Evolutionary conservation across 2,888 invertebrate genomes (phyloP).

Genomic region (Phalera bucephala): DNA sequence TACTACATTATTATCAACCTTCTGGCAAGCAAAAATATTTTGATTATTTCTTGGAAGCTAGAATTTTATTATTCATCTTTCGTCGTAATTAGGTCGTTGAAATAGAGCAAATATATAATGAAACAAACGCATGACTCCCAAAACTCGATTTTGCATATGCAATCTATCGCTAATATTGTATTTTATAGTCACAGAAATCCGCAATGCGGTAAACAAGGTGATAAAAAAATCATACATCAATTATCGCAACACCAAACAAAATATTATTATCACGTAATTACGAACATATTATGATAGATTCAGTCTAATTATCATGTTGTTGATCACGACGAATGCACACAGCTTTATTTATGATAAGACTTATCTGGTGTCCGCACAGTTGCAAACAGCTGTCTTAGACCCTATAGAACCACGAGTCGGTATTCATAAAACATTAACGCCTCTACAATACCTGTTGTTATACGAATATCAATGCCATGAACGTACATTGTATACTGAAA

Average conservation of each 20-base stretch:
- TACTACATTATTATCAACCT: too few species aligned
- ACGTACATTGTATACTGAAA: conserved; percentile 8
- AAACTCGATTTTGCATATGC: too few species aligned
- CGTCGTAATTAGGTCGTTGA: background rate
- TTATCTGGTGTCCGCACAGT: conserved; percentile 44
- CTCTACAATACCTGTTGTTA: conserved; percentile 30
- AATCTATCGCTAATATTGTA: too few species aligned
- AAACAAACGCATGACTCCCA: too few species aligned
- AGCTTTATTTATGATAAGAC: conserved; percentile 47
- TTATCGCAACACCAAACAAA: conserved; percentile 3
- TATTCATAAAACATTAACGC: conserved; percentile 29
- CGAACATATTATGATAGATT: conserved; percentile 25
- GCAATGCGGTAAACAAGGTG: background rate
- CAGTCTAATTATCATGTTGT: conserved; percentile 41
- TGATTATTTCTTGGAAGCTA: too few species aligned
- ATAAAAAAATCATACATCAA: background rate
- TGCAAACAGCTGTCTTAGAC: conserved; percentile 47
- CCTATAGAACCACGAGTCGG: conserved; percentile 27
- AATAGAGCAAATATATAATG: too few species aligned
- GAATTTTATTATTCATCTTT: too few species aligned
- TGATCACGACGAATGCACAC: conserved; percentile 34
- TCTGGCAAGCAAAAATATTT: too few species aligned
- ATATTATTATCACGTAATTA: conserved; percentile 32
- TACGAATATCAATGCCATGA: conserved; percentile 31
- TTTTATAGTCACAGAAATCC: background rate